These are phyloP conservation scores for Petaurus breviceps DNA, from an alignment of 2,113 vertebrate genomes.

Conservation along the genomic window DNA sequence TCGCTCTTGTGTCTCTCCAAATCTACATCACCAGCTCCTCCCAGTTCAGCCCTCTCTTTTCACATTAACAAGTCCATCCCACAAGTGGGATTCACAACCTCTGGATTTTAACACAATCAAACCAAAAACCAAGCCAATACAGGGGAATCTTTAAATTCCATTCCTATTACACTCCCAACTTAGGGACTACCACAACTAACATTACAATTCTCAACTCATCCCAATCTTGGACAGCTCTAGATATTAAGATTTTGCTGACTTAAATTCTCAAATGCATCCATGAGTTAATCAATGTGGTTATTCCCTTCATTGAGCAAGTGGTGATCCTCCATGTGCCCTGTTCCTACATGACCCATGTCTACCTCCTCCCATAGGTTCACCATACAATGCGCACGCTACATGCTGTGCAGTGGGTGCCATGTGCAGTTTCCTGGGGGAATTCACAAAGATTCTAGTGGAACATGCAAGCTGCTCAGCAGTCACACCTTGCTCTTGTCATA, in stretches of 20 bases:
- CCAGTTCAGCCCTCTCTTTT: too few species aligned
- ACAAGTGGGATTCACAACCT: too few species aligned
- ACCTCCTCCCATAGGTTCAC: background rate
- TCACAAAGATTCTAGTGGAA: background rate
- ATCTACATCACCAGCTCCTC: too few species aligned
- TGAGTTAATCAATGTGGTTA: background rate
- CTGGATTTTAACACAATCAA: too few species aligned
- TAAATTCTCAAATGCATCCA: background rate
- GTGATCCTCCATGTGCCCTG: background rate
- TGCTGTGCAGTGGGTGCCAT: too few species aligned
- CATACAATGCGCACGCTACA: fast-evolving
- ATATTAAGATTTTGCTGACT: background rate
- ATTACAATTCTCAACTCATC: background rate
- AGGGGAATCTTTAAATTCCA: too few species aligned
- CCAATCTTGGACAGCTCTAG: background rate
- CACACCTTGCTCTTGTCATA: background rate
- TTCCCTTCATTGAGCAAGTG: background rate
- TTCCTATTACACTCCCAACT: too few species aligned
- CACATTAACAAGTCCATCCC: too few species aligned
- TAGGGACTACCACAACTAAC: background rate
- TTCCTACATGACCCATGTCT: background rate
- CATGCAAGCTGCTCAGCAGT: background rate
- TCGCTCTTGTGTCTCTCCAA: too few species aligned
- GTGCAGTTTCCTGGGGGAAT: background rate
- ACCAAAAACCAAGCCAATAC: too few species aligned